Evolutionary conservation across 2,888 invertebrate species (phyloP).

Genomic region (Sicus ferrugineus): DNA sequence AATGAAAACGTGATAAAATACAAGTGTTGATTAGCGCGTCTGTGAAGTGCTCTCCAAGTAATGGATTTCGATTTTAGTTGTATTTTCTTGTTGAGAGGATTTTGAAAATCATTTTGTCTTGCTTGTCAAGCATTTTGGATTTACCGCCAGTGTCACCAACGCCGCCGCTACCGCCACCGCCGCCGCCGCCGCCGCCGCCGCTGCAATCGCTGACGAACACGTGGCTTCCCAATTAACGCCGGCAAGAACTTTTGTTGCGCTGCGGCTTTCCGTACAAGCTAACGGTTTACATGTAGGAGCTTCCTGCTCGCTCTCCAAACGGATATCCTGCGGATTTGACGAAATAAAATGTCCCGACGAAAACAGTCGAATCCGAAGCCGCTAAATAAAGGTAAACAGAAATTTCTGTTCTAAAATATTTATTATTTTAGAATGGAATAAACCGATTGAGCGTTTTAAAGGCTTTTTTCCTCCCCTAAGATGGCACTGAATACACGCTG

Average conservation of each 20-base stretch:
- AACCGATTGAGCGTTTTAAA: too few relatives aligned
- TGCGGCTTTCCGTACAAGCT: constrained; percentile 4
- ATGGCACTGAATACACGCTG: neutral
- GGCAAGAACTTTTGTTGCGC: too few relatives aligned
- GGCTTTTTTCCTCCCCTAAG: neutral
- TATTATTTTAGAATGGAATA: neutral
- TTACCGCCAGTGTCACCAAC: neutral
- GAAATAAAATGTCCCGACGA: constrained; percentile 81
- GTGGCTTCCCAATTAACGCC: neutral
- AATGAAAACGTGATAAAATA: constrained; percentile 4
- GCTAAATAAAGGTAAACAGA: constrained; percentile 84
- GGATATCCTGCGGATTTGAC: constrained; percentile 48
- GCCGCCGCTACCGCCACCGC: neutral
- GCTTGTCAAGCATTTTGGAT: neutral
- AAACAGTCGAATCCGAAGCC: constrained; percentile 97
- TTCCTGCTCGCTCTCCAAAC: constrained; percentile 30
- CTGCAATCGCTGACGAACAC: neutral
- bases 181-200: neutral
- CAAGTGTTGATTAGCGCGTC: neutral
- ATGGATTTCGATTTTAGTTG: neutral
- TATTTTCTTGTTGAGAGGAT: neutral
- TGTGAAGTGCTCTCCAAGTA: neutral
- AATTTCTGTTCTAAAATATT: neutral
- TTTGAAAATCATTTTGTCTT: neutral
- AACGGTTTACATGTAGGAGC: constrained; percentile 43